These are phyloP conservation scores for Mormyrus iriodes DNA, from an alignment of 2,113 vertebrate species.

Conservation along the genomic window DNA sequence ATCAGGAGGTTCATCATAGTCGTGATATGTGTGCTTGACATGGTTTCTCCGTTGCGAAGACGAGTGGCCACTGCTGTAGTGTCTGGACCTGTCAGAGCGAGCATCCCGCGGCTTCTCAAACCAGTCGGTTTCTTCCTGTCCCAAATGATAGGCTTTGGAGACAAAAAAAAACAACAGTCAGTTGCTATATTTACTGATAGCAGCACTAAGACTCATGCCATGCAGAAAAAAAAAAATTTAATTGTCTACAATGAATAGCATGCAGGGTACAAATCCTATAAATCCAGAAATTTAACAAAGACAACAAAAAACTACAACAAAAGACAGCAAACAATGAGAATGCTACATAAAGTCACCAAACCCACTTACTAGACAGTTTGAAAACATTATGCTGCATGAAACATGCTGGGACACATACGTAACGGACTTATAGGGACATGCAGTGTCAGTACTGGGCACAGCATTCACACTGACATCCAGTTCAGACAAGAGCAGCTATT, in stretches of 20 bases:
- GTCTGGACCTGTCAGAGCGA: constrained; percentile 85
- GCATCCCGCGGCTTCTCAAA: constrained; percentile 97
- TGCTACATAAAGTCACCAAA: constrained; percentile 21
- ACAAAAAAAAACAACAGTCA: constrained; percentile 79
- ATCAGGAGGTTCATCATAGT: constrained; percentile 88
- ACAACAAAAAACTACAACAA: constrained; percentile 30
- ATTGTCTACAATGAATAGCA: constrained; percentile 52
- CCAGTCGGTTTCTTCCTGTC: constrained; percentile 99
- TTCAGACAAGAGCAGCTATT: constrained; percentile 29
- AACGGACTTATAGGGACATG: constrained; percentile 55
- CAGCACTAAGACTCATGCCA: constrained; percentile 64
- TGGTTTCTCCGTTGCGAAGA: constrained; percentile 81
- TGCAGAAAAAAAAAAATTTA: constrained; percentile 65
- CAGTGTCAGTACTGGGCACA: constrained; percentile 39
- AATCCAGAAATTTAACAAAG: constrained; percentile 28
- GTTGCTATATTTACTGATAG: constrained; percentile 35
- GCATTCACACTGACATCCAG: constrained; percentile 33
- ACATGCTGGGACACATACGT: constrained; percentile 38
- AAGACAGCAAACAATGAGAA: constrained; percentile 11
- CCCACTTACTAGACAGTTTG: constrained; percentile 33
- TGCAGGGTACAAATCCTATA: constrained; percentile 48
- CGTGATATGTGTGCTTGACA: constrained; percentile 85
- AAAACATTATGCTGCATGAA: constrained; percentile 21
- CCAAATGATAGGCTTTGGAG: constrained; percentile 97
- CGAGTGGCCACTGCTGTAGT: constrained; percentile 76